A percentile compares a stretch with the other conserved stretches of the same genome.
These are phyloP conservation scores for Paguma larvata DNA, from an alignment of 2,797 vertebrate genomes.

Conservation along the genomic window DNA sequence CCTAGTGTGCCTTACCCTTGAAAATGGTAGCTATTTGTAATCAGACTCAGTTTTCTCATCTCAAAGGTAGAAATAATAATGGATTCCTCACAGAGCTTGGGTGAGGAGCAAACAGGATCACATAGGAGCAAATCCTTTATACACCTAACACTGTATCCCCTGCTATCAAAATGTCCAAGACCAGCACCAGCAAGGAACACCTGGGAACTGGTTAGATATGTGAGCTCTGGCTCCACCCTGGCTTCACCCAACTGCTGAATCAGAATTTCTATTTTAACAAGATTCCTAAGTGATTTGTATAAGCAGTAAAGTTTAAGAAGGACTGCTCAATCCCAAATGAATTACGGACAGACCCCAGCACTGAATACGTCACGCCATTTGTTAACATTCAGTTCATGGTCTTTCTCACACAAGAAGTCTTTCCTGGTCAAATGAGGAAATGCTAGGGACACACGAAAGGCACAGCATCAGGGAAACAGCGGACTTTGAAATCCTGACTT, in stretches of 20 bases:
- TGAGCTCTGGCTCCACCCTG: neutral
- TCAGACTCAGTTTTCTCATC: neutral
- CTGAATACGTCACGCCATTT: neutral
- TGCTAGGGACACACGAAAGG: neutral
- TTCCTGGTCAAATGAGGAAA: neutral
- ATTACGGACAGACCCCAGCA: neutral
- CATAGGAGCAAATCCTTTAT: neutral
- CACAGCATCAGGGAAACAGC: neutral
- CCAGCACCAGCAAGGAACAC: neutral
- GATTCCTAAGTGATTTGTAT: neutral
- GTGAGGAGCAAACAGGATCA: neutral
- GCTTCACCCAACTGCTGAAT: neutral
- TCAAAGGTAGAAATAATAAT: conserved; percentile 6
- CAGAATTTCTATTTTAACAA: neutral
- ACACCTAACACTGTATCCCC: neutral
- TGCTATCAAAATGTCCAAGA: neutral
- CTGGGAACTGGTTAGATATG: neutral
- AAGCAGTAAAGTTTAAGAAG: neutral
- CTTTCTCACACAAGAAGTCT: neutral
- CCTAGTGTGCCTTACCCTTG: neutral
- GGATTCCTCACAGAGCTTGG: neutral
- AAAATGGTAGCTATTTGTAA: neutral
- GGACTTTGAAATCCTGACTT: neutral
- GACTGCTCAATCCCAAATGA: neutral
- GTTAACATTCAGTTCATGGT: neutral